A percentile compares a stretch with the other conserved stretches of the same genome.
Evolutionary conservation across 2,888 invertebrate species (phyloP).

Genomic region (Orthosia incerta): DNA sequence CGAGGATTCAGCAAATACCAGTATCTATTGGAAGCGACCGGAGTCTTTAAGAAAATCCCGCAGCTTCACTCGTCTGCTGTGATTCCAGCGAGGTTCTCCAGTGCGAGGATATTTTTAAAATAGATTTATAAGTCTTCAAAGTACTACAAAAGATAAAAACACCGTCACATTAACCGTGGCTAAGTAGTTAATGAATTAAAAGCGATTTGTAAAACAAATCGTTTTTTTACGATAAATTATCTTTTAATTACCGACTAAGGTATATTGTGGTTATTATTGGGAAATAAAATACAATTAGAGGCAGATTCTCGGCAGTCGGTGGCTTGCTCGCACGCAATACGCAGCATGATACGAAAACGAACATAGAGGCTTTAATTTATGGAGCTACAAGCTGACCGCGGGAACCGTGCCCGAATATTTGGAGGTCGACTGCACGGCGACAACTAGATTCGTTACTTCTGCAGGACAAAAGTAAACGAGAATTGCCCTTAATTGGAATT

Average conservation of each 20-base stretch:
- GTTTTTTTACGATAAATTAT: slow-evolving; percentile 1
- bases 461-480: slow-evolving; percentile 89
- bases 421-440: slow-evolving; percentile 71
- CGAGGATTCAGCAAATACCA: slow-evolving; percentile 86
- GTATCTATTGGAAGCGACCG: slow-evolving; percentile 83
- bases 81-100: slow-evolving; percentile 62
- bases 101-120: slow-evolving; percentile 59
- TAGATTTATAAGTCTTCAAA: slow-evolving; percentile 36
- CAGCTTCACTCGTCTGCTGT: slow-evolving; percentile 76
- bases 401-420: slow-evolving; percentile 68
- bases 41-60: slow-evolving; percentile 83
- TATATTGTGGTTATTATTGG: slow-evolving; percentile 27
- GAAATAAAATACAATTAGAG: slow-evolving; percentile 49
- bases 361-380: slow-evolving; percentile 37
- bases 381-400: slow-evolving; percentile 54
- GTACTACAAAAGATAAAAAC: slow-evolving; percentile 8
- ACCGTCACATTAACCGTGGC: neutral
- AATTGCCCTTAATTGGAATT: slow-evolving; percentile 90
- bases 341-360: slow-evolving; percentile 38
- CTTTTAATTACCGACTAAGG: slow-evolving; percentile 31
- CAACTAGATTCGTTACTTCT: slow-evolving; percentile 82
- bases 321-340: slow-evolving; percentile 35
- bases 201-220: slow-evolving; percentile 2
- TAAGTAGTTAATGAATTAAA: slow-evolving; percentile 17
- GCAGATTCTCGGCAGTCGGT: slow-evolving; percentile 12